Conservation (phyloP, 92 coral and sea anemone genomes). For the Bergia sp. region DNA sequence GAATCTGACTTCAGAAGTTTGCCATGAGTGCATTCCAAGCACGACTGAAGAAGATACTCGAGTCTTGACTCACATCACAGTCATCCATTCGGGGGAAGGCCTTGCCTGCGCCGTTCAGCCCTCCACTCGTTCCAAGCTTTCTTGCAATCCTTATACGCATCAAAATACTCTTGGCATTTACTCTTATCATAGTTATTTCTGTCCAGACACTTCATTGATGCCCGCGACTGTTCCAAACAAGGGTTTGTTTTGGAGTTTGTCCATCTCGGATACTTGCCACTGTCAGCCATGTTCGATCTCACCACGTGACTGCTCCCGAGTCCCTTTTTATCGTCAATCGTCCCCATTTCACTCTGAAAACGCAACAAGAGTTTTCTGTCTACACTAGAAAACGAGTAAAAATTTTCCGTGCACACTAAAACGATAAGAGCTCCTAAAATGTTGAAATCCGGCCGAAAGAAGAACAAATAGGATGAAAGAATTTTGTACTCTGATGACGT, state of each 20-base stretch:
- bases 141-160: constrained; percentile 91
- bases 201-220: constrained; percentile 90
- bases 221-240: constrained; percentile 84
- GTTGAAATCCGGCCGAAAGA: no score
- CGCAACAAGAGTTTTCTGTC: no score
- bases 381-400: no score
- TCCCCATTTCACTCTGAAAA: no score
- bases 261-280: constrained; percentile 57
- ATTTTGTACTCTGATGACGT: no score
- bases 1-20: no score
- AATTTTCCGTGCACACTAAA: no score
- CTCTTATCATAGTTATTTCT: constrained; percentile 83
- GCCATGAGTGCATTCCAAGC: background rate
- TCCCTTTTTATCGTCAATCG: background rate
- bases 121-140: constrained; percentile 94
- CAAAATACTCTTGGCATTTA: constrained; percentile 81
- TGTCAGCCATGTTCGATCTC: constrained; percentile 80
- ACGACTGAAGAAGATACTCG: no score
- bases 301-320: constrained; percentile 28
- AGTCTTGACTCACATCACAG: no score
- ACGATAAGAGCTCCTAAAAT: no score
- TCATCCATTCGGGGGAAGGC: constrained; percentile 73
- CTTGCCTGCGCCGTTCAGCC: constrained; percentile 85
- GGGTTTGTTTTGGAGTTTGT: constrained; percentile 81
- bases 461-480: no score